Conservation (phyloP, 2,113 vertebrate species). For the Cnemophilus loriae region DNA sequence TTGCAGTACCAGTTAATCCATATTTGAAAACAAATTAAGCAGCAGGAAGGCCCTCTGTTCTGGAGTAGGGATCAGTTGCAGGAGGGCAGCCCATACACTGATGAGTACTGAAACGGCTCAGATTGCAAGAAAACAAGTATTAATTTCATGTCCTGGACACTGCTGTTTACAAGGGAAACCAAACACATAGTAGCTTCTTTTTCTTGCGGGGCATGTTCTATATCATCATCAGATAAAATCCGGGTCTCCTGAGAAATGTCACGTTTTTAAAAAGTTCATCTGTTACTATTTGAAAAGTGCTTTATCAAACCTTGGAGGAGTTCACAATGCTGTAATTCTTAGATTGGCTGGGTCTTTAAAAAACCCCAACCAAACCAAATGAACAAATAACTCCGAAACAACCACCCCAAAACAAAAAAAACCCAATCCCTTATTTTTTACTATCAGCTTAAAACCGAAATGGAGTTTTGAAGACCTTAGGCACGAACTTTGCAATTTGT, state of each 20-base stretch:
- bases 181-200: background rate
- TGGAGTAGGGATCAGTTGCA: background rate
- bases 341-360: background rate
- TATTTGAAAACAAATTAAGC: background rate
- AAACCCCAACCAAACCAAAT: background rate
- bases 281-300: background rate
- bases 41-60: background rate
- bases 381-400: background rate
- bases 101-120: background rate
- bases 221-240: background rate
- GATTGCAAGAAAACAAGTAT: background rate
- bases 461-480: background rate
- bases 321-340: background rate
- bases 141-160: background rate
- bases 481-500: background rate
- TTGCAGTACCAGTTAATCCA: background rate
- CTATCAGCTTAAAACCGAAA: background rate
- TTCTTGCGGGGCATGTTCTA: background rate
- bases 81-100: background rate
- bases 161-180: background rate
- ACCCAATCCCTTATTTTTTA: background rate
- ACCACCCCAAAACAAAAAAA: background rate
- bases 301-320: background rate
- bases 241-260: background rate
- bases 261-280: background rate